Evolutionary conservation across 2,797 vertebrate genomes (phyloP), one percentile per base, ranked within the genome.

Genomic region (Telmatherina bonti): DNA sequence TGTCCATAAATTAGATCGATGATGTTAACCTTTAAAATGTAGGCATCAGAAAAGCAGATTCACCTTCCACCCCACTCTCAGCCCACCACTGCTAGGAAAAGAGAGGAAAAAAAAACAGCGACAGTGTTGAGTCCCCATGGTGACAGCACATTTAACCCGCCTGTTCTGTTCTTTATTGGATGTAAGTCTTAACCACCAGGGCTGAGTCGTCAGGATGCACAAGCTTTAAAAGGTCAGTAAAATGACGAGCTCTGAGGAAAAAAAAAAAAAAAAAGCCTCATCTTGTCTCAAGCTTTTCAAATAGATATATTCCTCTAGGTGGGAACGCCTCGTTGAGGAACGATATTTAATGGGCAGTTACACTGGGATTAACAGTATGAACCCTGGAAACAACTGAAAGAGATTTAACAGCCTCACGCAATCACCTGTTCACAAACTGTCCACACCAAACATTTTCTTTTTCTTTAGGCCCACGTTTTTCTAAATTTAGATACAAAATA

Each of bases 11-110:
- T 82, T 52, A 78, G 72, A 84, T 84, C 7, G 29, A 72, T 70
- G 74, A 24, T 35, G 60, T 72, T 85, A 82, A 85, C 80, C 78
- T 89, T 85, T 84, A 72, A 79, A 76, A 76, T 67, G 51, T 31
- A 59, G 38, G 20, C 20, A 55, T 29, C 26, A 66, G 35, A 70
- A 61, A 64, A 62, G 47, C 11, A 53, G 59, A 45, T 43, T 62
- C 56, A 67, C 47, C 60, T 68, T 7, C 52, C 53, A 41, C 38
- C 36, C 22, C 47, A 29, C 69, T 70, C 63, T 59, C 51, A 68
- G 67, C 20, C 24, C 36, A 27, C 54, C 8, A 33, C 18, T 45
- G 41, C 7, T 63, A 64, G 47, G 18, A 57, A 54, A 2, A 10
- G 45, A 33, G 54, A 16, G 20, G 31, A 12, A 27, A 38, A 60